Conservation (phyloP, 2,113 vertebrate genomes). For the Sylvietta virens region DNA sequence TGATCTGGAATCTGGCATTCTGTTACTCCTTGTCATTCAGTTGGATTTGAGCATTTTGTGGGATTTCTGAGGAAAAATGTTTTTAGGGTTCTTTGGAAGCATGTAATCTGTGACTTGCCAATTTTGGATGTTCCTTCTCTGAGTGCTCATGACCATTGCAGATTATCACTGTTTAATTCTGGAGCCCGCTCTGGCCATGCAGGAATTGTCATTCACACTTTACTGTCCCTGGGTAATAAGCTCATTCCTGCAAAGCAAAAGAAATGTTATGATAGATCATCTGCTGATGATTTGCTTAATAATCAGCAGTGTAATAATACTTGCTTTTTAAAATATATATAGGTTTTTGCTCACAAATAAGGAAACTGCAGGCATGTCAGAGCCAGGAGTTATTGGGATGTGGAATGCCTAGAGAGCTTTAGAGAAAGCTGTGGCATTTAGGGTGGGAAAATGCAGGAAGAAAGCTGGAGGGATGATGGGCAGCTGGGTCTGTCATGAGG, state of each 20-base stretch:
- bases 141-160: not conserved
- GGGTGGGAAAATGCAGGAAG: not conserved
- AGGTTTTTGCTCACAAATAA: not conserved
- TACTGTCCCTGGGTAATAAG: not conserved
- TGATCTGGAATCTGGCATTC: not conserved
- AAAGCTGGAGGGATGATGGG: not conserved
- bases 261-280: not conserved
- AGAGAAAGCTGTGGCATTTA: not conserved
- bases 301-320: not conserved
- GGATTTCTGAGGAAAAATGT: not conserved
- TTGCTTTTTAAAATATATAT: not conserved
- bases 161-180: not conserved
- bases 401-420: not conserved
- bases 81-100: not conserved
- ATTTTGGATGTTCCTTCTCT: not conserved
- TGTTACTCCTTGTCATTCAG: not conserved
- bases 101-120: not conserved
- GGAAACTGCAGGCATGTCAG: not conserved
- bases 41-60: not conserved
- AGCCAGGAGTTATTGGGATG: not conserved
- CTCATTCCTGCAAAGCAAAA: not conserved
- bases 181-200: fast-evolving
- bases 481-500: not conserved
- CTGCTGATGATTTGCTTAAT: not conserved
- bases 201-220: not conserved